Percentiles rank a stretch among this genome's conserved stretches.
These are phyloP conservation scores for Electrophaes corylata DNA, from an alignment of 2,888 invertebrate species.

Conservation along the genomic window DNA sequence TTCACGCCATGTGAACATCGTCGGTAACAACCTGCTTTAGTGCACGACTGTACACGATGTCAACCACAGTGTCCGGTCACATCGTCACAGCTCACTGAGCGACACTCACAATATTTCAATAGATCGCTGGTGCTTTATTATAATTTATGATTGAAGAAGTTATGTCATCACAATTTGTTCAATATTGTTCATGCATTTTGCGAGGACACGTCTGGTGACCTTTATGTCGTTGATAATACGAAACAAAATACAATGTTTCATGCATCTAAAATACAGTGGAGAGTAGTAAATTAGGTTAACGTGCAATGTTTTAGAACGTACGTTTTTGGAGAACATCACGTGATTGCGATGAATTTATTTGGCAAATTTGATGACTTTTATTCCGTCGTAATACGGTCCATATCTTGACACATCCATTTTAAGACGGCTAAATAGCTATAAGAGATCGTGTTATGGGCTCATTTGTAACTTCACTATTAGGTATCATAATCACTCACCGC, in stretches of 20 bases:
- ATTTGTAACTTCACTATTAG: too few relatives aligned
- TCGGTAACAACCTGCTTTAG: slow-evolving; percentile 1
- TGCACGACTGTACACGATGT: slow-evolving; percentile 34
- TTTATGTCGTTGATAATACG: background rate
- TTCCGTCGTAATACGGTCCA: too few relatives aligned
- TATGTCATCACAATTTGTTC: slow-evolving; percentile 16
- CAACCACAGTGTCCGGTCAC: slow-evolving; percentile 70
- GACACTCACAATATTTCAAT: slow-evolving; percentile 57
- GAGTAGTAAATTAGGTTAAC: too few relatives aligned
- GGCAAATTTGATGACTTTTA: too few relatives aligned
- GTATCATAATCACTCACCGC: too few relatives aligned
- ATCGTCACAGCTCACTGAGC: slow-evolving; percentile 63
- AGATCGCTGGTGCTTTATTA: slow-evolving; percentile 37
- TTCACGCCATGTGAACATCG: slow-evolving; percentile 14
- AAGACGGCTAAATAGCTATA: too few relatives aligned
- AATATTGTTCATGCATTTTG: background rate
- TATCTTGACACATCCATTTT: too few relatives aligned
- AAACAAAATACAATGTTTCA: background rate
- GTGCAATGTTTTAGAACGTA: too few relatives aligned
- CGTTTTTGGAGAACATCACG: too few relatives aligned
- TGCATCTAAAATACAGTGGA: too few relatives aligned
- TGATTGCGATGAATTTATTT: too few relatives aligned
- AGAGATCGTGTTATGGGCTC: too few relatives aligned
- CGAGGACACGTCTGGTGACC: background rate
- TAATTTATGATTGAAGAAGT: slow-evolving; percentile 29